Conservation (phyloP, 2,888 invertebrate species). For the Acanthopleura granulata region DNA sequence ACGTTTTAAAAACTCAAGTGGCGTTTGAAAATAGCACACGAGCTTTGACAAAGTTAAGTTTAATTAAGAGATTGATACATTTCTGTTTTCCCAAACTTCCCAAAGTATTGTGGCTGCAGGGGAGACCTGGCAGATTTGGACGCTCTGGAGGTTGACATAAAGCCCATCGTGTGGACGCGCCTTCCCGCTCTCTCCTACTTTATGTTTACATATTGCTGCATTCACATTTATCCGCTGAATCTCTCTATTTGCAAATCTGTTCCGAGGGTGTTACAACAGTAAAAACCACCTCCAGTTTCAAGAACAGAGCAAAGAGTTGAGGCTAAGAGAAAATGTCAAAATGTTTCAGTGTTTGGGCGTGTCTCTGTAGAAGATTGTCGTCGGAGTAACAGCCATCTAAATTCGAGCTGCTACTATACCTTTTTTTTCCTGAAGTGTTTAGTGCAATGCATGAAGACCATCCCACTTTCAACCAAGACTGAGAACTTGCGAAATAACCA, state of each 20-base stretch:
- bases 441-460: no score
- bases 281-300: background rate
- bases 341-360: no score
- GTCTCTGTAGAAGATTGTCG: no score
- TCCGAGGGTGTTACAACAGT: slow-evolving; percentile 12
- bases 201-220: slow-evolving; percentile 17
- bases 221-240: slow-evolving; percentile 13
- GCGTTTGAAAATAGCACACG: background rate
- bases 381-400: no score
- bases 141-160: background rate
- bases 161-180: background rate
- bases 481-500: no score
- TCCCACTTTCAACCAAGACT: no score
- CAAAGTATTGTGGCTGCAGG: background rate
- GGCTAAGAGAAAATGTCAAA: no score
- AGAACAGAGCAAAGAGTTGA: background rate
- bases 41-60: background rate
- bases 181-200: background rate
- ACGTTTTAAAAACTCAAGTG: slow-evolving; percentile 2
- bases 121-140: background rate
- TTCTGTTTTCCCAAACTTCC: slow-evolving; percentile 8
- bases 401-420: no score
- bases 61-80: slow-evolving; percentile 16
- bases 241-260: slow-evolving; percentile 14
- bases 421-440: no score